Base-by-base conservation (phyloP, 2,888 invertebrate genomes). In the Harpagoxenus sublaevis region DNA sequence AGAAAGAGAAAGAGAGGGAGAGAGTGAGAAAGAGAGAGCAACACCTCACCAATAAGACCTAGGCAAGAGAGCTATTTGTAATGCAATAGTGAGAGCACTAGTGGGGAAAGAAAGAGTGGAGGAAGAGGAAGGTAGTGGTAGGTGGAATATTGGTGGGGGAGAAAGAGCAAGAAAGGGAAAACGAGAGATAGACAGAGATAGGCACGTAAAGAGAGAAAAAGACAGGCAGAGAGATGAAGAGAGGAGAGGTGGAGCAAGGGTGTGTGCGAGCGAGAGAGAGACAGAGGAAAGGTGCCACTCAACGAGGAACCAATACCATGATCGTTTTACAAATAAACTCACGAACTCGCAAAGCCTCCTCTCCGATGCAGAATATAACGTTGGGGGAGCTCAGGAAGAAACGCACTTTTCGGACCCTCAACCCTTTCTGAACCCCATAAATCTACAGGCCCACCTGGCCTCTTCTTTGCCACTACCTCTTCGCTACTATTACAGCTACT, bases 51-150 rank as follows among this genome's bases (percentile, higher is more conserved):
- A 87, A 86, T 86, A 86, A 86, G 86, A 85, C 89, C 92, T 92
- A 91, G 92, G 92, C 91, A 90, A 92, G 92, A 92, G 92, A 93
- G 92, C 93, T 93, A 93, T 93, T 93, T 92, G 93, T 93, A 93
- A 93, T 92, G 92, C 91, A 92, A 93, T 91, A 93, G 93, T 89
- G 91, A 93, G 93, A 92, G 92, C 91, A 89, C 89, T 87, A 91
- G 90, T 91, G 93, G 93, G 92, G 93, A 93, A 93, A 90, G 91
- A 88, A 88, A 87, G 86, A 82, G 87, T 74, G 68, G 89, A 85
- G 88, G 87, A 84, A 23, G 23, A 23, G 23, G 23, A 23, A 84
- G 85, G 84, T 87, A 89, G 88, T 86, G 92, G 88, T 88, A 89
- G 90, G 88, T 88, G 87, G 89, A 81, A 84, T 75, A 83, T 62